A percentile compares a stretch with the other conserved stretches of the same genome.
phyloP scores from a whole-genome alignment of 2,888 invertebrate species.

The Pegoplata infirma region DNA sequence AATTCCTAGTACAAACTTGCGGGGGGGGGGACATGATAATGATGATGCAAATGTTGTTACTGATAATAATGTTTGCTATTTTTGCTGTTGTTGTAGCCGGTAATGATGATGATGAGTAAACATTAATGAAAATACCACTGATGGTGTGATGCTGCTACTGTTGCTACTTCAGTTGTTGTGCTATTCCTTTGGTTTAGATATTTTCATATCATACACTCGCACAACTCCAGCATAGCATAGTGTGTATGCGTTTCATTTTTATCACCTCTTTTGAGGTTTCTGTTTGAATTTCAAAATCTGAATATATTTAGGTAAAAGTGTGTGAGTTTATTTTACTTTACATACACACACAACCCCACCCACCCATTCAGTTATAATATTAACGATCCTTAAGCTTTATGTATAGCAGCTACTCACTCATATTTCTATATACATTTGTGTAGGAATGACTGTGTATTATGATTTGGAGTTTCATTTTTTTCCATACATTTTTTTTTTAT shows the following conservation, averaged over 20 bases:
- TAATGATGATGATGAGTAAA: slow-evolving; percentile 38
- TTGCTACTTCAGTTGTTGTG: too few relatives aligned
- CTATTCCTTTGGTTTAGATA: neutral
- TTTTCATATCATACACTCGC: slow-evolving; percentile 5
- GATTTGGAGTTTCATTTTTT: slow-evolving; percentile 51
- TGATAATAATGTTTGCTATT: neutral
- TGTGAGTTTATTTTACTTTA: slow-evolving; percentile 3
- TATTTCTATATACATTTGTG: neutral
- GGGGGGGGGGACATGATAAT: slow-evolving; percentile 9
- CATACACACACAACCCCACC: too few relatives aligned
- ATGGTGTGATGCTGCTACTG: neutral
- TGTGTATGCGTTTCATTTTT: slow-evolving; percentile 36
- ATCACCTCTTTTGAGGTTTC: slow-evolving; percentile 48
- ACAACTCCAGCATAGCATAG: neutral
- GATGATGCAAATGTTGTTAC: neutral
- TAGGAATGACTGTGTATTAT: slow-evolving; percentile 14
- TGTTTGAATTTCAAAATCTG: slow-evolving; percentile 28
- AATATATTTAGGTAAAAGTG: slow-evolving; percentile 17
- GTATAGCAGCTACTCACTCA: slow-evolving; percentile 11
- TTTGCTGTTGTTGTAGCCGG: neutral
- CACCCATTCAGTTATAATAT: neutral
- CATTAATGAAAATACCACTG: slow-evolving; percentile 34
- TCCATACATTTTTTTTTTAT: slow-evolving; percentile 3
- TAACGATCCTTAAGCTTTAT: slow-evolving; percentile 34
- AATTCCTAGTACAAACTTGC: too few relatives aligned